Conservation (phyloP, 1,140 invertebrate species). For the Acromyrmex heyeri region DNA sequence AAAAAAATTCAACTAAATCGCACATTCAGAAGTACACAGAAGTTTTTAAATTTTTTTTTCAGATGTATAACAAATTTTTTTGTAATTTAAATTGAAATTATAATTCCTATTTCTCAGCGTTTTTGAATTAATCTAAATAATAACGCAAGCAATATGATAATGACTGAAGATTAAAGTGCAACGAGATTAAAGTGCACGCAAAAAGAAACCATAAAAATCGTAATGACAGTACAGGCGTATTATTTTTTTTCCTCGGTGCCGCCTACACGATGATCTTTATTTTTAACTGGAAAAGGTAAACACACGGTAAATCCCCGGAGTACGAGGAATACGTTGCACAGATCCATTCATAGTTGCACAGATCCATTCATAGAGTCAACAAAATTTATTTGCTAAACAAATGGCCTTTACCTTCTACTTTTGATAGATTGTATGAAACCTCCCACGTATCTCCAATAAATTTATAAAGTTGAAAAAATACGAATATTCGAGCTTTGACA, state of each 20-base stretch:
- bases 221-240: constrained; percentile 8
- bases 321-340: constrained; percentile 1
- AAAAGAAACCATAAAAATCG: not conserved
- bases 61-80: not conserved
- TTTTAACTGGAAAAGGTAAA: constrained; percentile 36
- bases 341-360: not conserved
- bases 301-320: not conserved
- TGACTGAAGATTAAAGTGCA: not conserved
- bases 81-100: constrained; percentile 6
- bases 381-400: constrained; percentile 9
- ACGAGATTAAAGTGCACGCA: not conserved
- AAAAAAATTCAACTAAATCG: constrained; percentile 7
- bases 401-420: constrained; percentile 7
- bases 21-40: too few relatives aligned
- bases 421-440: constrained; percentile 3
- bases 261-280: constrained; percentile 11
- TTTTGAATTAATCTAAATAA: constrained; percentile 5
- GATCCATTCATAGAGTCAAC: not conserved
- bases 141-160: constrained; percentile 2
- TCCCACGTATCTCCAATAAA: not conserved
- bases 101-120: not conserved
- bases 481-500: not conserved
- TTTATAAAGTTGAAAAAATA: constrained; percentile 8
- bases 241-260: not conserved
- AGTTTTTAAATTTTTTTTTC: too few relatives aligned